Percentiles rank a stretch among this genome's conserved stretches.
Evolutionary conservation across 2,888 invertebrate species (phyloP).

Genomic region (Tinea semifulvella): DNA sequence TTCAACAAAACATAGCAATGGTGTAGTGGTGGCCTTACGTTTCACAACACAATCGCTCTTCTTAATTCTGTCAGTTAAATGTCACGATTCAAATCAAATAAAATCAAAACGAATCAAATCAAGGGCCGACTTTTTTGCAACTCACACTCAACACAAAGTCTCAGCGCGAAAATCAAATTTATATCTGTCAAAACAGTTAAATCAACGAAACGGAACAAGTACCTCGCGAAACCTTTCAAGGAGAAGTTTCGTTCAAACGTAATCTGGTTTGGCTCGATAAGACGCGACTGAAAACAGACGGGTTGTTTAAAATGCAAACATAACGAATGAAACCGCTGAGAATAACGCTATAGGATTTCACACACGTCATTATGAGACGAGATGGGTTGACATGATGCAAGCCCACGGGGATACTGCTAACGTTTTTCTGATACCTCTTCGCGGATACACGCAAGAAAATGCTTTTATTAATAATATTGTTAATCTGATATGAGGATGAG

Average conservation of each 20-base stretch:
- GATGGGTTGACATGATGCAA: conserved; percentile 14
- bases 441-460: conserved; percentile 1
- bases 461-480: no score
- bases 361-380: conserved; percentile 19
- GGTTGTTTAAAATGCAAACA: conserved; percentile 19
- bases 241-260: conserved; percentile 40
- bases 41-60: no score
- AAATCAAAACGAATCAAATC: background rate
- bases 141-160: conserved; percentile 28
- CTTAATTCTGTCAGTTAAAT: conserved; percentile 5
- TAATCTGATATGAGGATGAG: no score
- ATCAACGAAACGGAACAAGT: conserved; percentile 49
- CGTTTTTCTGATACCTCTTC: background rate
- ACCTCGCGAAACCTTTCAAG: conserved; percentile 38
- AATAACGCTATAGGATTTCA: conserved; percentile 16
- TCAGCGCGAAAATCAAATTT: conserved; percentile 42
- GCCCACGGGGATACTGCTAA: conserved; percentile 1
- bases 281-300: conserved; percentile 17
- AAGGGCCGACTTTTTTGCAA: conserved; percentile 4
- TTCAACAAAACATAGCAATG: no score
- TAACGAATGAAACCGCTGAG: conserved; percentile 16
- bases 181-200: conserved; percentile 59
- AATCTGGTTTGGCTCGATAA: conserved; percentile 37
- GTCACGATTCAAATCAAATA: conserved; percentile 8
- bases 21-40: no score